These are phyloP conservation scores for Macrochelys suwanniensis DNA, from an alignment of 2,797 vertebrate genomes.

Conservation along the genomic window DNA sequence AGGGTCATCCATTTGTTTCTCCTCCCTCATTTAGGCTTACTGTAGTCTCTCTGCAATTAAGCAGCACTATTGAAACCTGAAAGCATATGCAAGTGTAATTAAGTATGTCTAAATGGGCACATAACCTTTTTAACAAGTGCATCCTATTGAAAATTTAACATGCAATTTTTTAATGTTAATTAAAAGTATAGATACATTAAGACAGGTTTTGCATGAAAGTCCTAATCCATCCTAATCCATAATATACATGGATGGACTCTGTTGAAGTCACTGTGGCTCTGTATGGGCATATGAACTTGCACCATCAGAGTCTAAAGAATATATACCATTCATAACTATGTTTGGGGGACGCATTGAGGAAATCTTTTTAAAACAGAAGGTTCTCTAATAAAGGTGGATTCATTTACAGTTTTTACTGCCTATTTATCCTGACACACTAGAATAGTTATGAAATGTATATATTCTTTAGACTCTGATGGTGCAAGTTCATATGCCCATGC, in stretches of 20 bases:
- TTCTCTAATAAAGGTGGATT: no score
- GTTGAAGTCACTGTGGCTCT: not conserved
- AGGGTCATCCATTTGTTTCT: slow-evolving; percentile 39
- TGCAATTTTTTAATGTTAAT: not conserved
- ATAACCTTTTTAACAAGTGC: not conserved
- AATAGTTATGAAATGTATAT: no score
- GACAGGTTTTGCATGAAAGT: not conserved
- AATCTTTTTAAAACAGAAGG: no score
- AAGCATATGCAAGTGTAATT: not conserved
- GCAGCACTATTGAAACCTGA: slow-evolving; percentile 16
- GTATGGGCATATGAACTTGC: no score
- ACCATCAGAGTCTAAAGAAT: not conserved
- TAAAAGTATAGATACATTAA: not conserved
- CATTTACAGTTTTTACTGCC: no score
- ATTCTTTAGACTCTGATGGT: not conserved
- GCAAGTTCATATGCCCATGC: no score
- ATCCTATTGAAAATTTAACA: not conserved
- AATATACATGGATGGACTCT: not conserved
- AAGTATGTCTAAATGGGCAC: no score
- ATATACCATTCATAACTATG: no score
- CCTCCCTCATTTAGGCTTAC: not conserved
- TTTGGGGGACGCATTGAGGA: no score
- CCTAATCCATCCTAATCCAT: not conserved
- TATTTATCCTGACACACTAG: no score
- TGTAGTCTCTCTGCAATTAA: slow-evolving; percentile 21